Evolutionary conservation across 2,888 invertebrate genomes (phyloP), one percentile per base, ranked within the genome.

Genomic region (Phalera bucephala): DNA sequence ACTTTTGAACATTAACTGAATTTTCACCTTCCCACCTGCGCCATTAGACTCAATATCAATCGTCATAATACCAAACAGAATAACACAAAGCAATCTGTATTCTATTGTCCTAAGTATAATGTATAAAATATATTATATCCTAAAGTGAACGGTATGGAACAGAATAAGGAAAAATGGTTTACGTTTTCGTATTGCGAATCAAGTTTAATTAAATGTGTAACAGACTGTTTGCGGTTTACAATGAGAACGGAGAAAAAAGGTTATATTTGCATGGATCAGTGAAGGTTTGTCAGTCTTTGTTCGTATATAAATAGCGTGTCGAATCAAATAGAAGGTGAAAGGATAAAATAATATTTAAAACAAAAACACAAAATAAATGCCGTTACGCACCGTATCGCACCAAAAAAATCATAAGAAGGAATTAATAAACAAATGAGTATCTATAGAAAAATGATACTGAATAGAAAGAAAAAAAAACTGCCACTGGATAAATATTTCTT

Each of bases 131-230:
- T 7, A 17, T 25, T 45, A 25, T 10, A 42, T 29, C 5, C 8
- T 34, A 23, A 62, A 66, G 67, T 64, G 64, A 67, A 67, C 40
- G 64, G 43, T 47, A 51, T 39, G 44, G 43, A 52, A 45, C 35
- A 41, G 31, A 37, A 45, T 55, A 45, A 39, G 56, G 61, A 60
- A 66, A 64, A 61, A 57, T 52, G 48, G 52, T 47, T 54, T 33
- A 39, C 31, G 33, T 61, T 56, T 61, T 54, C 46, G 57, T 58
- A 37, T 52, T 48, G 47, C 42, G 28, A 36, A 36, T 30, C 40
- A 38, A 48, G 50, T 44, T 45, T 56, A 54, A 56, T 59, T 45
- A 54, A 45, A 51, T 54, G 45, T 57, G 36, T 42, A 40, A 32
- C 33, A 12, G 31, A 34, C 30, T 31, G 15, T 17, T 20, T 50